Percentiles rank a stretch among this genome's conserved stretches.
phyloP scores from a whole-genome alignment of 2,113 vertebrate species.

The Aldabrachelys gigantea region DNA sequence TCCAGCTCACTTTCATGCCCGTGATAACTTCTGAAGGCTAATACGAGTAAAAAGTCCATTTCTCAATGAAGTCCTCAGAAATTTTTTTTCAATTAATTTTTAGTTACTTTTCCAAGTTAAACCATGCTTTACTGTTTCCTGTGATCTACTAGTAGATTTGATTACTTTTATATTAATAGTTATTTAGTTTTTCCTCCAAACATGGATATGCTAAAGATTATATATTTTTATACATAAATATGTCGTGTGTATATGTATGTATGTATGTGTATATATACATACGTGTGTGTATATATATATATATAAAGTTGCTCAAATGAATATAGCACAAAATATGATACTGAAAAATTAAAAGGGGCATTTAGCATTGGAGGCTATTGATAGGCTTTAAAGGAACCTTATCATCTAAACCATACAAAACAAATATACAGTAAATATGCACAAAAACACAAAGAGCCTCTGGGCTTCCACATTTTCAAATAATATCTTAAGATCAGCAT shows the following conservation, averaged over 20 bases:
- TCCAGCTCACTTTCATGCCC: not conserved
- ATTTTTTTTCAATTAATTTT: not conserved
- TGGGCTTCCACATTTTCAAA: not conserved
- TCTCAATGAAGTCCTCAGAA: not conserved
- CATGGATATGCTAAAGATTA: not conserved
- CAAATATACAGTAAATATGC: not conserved
- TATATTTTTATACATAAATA: too few relatives aligned
- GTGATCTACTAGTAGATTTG: not conserved
- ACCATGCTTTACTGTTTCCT: not conserved
- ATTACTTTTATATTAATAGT: not conserved
- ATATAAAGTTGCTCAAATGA: not conserved
- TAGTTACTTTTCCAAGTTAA: not conserved
- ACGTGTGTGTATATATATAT: not conserved
- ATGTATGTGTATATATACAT: too few relatives aligned
- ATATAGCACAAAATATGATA: not conserved
- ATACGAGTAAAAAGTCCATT: not conserved
- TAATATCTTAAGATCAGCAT: not conserved
- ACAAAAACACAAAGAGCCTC: not conserved
- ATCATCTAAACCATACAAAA: not conserved
- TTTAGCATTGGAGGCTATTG: not conserved
- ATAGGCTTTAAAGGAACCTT: not conserved
- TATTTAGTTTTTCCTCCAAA: not conserved
- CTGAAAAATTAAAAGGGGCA: not conserved
- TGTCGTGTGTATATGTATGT: too few relatives aligned
- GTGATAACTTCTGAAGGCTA: not conserved